Percentiles rank a stretch among this genome's conserved stretches.
phyloP scores from a whole-genome alignment of 1,140 invertebrate species.

The Homarus americanus region DNA sequence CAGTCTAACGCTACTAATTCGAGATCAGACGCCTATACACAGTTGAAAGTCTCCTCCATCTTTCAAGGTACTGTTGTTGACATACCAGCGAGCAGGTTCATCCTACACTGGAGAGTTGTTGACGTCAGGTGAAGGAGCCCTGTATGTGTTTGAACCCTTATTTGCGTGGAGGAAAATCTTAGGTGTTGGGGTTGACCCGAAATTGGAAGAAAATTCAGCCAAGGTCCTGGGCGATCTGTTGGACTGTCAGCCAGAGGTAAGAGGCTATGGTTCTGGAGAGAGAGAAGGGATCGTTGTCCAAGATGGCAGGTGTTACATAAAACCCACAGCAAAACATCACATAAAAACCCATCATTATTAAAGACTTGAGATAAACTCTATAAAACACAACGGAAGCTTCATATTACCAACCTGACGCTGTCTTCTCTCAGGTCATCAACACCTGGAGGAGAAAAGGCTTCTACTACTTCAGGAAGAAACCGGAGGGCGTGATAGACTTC shows the following conservation, averaged over 20 bases:
- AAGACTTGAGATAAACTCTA: no score
- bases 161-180: slow-evolving; percentile 29
- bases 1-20: no score
- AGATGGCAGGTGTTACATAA: neutral
- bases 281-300: neutral
- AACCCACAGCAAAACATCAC: neutral
- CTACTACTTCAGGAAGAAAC: slow-evolving; percentile 28
- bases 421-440: neutral
- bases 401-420: no score
- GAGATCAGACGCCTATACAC: neutral
- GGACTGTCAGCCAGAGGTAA: slow-evolving; percentile 60
- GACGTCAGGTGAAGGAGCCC: slow-evolving; percentile 45
- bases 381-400: no score
- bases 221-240: slow-evolving; percentile 50
- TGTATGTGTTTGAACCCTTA: slow-evolving; percentile 69
- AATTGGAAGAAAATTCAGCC: neutral
- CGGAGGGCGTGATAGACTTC: slow-evolving; percentile 13
- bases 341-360: no score
- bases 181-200: neutral
- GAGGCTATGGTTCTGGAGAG: no score
- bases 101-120: slow-evolving; percentile 67
- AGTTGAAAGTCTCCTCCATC: neutral
- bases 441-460: neutral
- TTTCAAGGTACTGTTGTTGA: slow-evolving; percentile 64
- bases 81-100: slow-evolving; percentile 50